phyloP scores from a whole-genome alignment of 2,797 vertebrate species.

The Bryconaethiops microstoma region DNA sequence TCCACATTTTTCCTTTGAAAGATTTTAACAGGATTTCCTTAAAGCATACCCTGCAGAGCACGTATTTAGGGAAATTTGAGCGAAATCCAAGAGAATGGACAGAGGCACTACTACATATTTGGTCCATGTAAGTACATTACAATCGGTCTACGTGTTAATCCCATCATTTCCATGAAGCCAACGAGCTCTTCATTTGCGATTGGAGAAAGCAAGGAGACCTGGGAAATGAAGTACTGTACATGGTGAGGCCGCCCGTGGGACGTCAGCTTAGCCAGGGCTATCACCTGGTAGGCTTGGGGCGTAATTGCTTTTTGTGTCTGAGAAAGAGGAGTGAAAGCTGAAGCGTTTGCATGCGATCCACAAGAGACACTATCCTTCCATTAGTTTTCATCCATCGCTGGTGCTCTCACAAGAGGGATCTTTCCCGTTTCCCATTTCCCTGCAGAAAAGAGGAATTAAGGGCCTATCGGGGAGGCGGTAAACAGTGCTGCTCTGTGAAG shows the following conservation, averaged over 20 bases:
- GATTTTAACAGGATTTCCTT: neutral
- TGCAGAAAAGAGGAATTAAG: constrained; percentile 54
- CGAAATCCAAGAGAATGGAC: neutral
- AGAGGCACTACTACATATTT: neutral
- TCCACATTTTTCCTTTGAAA: neutral
- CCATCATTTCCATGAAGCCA: neutral
- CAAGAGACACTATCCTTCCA: constrained; percentile 42
- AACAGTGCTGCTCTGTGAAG: constrained; percentile 39
- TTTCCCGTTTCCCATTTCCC: constrained; percentile 44
- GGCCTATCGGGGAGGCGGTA: constrained; percentile 38
- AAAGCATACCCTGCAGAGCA: neutral
- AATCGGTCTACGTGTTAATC: constrained; percentile 21
- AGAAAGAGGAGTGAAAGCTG: constrained; percentile 38
- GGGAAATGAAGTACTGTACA: constrained; percentile 49
- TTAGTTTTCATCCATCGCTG: constrained; percentile 36
- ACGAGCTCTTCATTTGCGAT: constrained; percentile 25
- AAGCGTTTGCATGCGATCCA: constrained; percentile 36
- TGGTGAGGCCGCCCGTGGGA: constrained; percentile 41
- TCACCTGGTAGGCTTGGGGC: constrained; percentile 37
- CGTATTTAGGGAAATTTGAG: neutral
- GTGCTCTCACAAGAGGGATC: constrained; percentile 41
- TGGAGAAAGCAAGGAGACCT: constrained; percentile 39
- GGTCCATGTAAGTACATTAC: neutral
- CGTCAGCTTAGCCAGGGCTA: constrained; percentile 42
- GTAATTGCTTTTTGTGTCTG: constrained; percentile 55